Evolutionary conservation across 2,797 vertebrate genomes (phyloP), one percentile per base, ranked within the genome.

Genomic region (Mormyrus proboscirostris): DNA sequence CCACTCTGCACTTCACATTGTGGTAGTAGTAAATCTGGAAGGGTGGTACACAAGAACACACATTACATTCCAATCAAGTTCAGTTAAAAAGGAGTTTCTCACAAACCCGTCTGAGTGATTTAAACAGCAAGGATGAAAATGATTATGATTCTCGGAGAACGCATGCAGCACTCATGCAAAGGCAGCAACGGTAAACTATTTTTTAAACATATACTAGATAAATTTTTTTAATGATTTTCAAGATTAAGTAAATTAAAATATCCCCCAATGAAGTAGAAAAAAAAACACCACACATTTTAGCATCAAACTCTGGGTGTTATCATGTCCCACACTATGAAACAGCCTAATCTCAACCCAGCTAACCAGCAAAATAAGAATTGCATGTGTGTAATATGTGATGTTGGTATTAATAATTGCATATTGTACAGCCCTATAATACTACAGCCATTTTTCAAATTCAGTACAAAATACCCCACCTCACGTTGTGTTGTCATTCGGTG

Each of bases 11-110:
- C 92, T 99, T 99, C 90, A 99, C 98, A 88, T 99, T 99, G 94
- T 99, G 98, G 92, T 99, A 99, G 93, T 99, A 99, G 94, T 99
- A 99, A 92, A 99, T 99, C 98, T 99, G 94, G 89, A 91, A 93
- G 22, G 16, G 57, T 12, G 8, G 82, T n/a, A 29, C 3, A 69
- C 65, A 44, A 79, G 73, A n/a, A 79, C 19, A 65, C 9, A 79
- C 14, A 76, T 41, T 19, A 38, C 38, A 79, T 79, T 38, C 4
- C 38, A 12, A 44, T 79, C 38, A 4, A 51, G 82, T 14, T 87
- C 25, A 14, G 19, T 59, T 59, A 22, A 59, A 59, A 59, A 59
- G 19, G 55, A 22, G 55, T 59, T 9, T 33, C 14, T 73, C 44
- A 49, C 47, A 53, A 59, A n/a, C 19, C 19, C 19, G 2, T 59